phyloP scores from a whole-genome alignment of 2,888 invertebrate genomes.

The Notocelia uddmanniana region DNA sequence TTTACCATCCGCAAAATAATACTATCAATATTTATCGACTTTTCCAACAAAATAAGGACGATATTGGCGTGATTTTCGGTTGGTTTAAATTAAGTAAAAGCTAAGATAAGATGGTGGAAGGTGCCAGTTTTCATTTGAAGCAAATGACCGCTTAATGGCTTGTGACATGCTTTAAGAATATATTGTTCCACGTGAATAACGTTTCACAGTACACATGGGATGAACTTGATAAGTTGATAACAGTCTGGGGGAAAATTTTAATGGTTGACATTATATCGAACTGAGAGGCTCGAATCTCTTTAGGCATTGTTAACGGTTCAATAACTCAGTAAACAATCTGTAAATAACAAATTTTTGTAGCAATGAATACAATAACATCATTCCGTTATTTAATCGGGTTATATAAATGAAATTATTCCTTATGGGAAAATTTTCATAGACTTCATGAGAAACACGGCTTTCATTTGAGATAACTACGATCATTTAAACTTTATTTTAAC shows the following conservation, averaged over 20 bases:
- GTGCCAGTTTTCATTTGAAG: slow-evolving; percentile 15
- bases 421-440: too few species aligned
- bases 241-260: background rate
- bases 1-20: background rate
- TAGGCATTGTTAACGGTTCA: too few species aligned
- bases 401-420: too few species aligned
- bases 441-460: too few species aligned
- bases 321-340: too few species aligned
- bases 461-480: too few species aligned
- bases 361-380: too few species aligned
- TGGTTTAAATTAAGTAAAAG: background rate
- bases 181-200: background rate
- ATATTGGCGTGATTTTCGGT: background rate
- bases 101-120: background rate
- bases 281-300: background rate
- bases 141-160: background rate
- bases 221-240: background rate
- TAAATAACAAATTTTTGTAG: too few species aligned
- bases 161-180: slow-evolving; percentile 10
- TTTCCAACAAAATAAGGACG: background rate
- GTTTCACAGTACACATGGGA: slow-evolving; percentile 2
- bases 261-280: background rate
- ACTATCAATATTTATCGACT: background rate
- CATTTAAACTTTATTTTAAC: too few species aligned
- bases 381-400: too few species aligned